A percentile compares a stretch with the other conserved stretches of the same genome.
Conservation (phyloP, 2,113 vertebrate species). For the Neogobius melanostomus region DNA sequence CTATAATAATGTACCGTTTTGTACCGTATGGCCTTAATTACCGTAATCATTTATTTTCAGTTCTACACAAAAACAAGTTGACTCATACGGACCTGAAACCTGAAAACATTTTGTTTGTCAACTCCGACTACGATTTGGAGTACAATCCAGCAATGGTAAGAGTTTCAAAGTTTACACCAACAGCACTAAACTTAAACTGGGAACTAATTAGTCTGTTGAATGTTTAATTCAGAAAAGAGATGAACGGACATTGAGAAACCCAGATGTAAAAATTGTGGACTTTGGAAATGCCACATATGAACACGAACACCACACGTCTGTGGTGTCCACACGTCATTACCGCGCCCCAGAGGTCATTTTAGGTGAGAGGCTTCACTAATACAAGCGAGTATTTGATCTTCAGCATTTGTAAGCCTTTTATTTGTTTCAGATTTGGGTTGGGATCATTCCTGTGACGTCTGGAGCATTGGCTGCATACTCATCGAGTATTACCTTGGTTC, state of each 20-base stretch:
- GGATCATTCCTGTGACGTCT: constrained; percentile 94
- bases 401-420: background rate
- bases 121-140: constrained; percentile 87
- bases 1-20: background rate
- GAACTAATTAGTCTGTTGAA: background rate
- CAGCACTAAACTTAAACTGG: background rate
- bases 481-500: constrained; percentile 95
- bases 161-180: background rate
- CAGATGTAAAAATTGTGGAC: constrained; percentile 93
- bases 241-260: constrained; percentile 87
- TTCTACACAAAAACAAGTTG: constrained; percentile 93
- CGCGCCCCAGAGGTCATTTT: constrained; percentile 95
- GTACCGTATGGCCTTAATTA: too few relatives aligned
- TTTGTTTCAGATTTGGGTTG: constrained; percentile 85
- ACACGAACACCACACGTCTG: constrained; percentile 93
- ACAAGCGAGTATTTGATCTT: too few relatives aligned
- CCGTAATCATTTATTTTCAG: constrained; percentile 65
- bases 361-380: constrained; percentile 71
- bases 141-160: constrained; percentile 90
- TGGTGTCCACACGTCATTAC: constrained; percentile 95
- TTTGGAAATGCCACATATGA: constrained; percentile 97
- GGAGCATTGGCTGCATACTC: constrained; percentile 95
- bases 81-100: constrained; percentile 97
- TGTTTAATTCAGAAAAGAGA: constrained; percentile 82
- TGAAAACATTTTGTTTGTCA: constrained; percentile 96